Evolutionary conservation across 2,797 vertebrate species (phyloP), one percentile per base, ranked within the genome.

Genomic region (Sitta carolinensis): DNA sequence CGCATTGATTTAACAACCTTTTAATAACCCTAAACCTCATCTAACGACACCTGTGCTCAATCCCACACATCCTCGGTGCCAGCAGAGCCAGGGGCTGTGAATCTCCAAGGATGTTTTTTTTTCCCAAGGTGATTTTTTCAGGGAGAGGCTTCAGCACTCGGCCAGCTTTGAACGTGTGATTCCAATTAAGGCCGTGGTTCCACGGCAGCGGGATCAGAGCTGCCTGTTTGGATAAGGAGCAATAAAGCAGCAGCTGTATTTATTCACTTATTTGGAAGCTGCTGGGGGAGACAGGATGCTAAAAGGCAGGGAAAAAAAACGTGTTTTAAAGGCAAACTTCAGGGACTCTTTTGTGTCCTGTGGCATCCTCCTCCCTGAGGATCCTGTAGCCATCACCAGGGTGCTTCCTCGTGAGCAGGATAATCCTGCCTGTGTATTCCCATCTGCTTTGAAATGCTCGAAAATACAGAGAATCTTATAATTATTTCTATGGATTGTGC

Each of bases 171-270:
- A 93, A 93, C 13, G 92, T 93, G 96, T 91, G 91, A 95, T 93
- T 89, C 84, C 90, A 95, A 88, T 95, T 96, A 96, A 45, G n/a
- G 61, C 11, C 7, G 11, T 2, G 42, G 61, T 32, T 85, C 51
- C 85, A 13, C 2, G 2, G 70, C 12, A 8, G 73, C 23, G 1
- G 81, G 81, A 36, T 29, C 19, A 78, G 76, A 81, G 87, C 80
- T 78, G 88, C 38, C 80, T 94, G 94, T 96, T 95, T 96, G 93
- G 74, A 70, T 10, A 95, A 76, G 95, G 88, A 91, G 96, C 94
- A 55, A 96, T 91, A 91, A 96, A 96, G 81, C 74, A 6, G 80
- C 96, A 96, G 96, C 94, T 96, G 96, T 96, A 95, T 97, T 97
- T 96, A 95, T 96, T 55, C 95, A 76, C 92, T 38, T 81, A 66